phyloP scores from a whole-genome alignment of 2,888 invertebrate species.

The Lycaena phlaeas region DNA sequence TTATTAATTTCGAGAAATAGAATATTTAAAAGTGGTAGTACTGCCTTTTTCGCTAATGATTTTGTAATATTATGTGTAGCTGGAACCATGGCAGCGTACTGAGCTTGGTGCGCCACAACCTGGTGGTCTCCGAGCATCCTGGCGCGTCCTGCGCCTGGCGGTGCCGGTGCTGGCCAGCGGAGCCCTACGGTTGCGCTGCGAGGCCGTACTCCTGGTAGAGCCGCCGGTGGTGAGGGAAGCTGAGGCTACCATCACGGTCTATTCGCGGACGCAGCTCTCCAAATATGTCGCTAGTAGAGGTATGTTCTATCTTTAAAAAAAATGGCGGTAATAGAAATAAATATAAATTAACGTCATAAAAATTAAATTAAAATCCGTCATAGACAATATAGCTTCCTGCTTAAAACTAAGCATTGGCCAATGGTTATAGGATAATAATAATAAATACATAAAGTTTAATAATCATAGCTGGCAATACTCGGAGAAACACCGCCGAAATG shows the following conservation, averaged over 20 bases:
- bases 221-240: constrained; percentile 53
- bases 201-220: constrained; percentile 47
- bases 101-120: constrained; percentile 42
- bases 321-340: no score
- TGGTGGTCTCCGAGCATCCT: constrained; percentile 54
- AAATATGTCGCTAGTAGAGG: constrained; percentile 59
- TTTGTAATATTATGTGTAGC: constrained; percentile 32
- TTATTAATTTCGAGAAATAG: no score
- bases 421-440: no score
- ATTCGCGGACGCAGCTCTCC: constrained; percentile 54
- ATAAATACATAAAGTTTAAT: no score
- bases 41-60: no score
- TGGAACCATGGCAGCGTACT: constrained; percentile 56
- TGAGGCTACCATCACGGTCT: constrained; percentile 44
- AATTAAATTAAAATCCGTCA: no score
- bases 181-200: constrained; percentile 51
- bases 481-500: background rate
- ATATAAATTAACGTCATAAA: no score
- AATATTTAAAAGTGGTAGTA: no score
- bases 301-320: constrained; percentile 15
- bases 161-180: constrained; percentile 52
- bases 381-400: no score
- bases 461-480: no score
- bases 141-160: constrained; percentile 46
- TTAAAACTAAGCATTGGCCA: no score